Conservation (phyloP, 2,888 invertebrate genomes). For the Cosmia trapezina region DNA sequence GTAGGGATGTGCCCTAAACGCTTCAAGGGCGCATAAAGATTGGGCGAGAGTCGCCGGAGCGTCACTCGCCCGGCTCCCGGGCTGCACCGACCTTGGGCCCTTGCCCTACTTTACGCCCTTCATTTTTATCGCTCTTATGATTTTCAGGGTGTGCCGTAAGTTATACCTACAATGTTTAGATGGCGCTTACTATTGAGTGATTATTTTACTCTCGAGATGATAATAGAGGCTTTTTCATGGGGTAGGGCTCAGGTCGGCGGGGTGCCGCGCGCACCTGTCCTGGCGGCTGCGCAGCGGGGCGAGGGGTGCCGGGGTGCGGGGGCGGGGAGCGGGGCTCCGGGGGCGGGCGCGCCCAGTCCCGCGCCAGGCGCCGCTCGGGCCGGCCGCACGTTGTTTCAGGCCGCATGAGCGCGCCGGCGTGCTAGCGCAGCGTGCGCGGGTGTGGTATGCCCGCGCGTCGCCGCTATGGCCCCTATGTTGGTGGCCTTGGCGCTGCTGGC, state of each 20-base stretch:
- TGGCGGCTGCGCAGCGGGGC: conserved; percentile 73
- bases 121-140: conserved; percentile 58
- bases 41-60: conserved; percentile 66
- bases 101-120: conserved; percentile 73
- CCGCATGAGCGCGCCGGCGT: conserved; percentile 88
- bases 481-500: conserved; percentile 87
- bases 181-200: conserved; percentile 61
- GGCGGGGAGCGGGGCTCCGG: conserved; percentile 68
- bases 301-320: conserved; percentile 68
- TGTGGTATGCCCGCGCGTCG: conserved; percentile 90
- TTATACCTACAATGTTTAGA: conserved; percentile 42
- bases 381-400: conserved; percentile 80
- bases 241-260: conserved; percentile 73
- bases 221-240: conserved; percentile 69
- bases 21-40: conserved; percentile 77
- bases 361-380: conserved; percentile 87
- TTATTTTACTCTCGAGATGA: conserved; percentile 66
- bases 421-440: conserved; percentile 90
- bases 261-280: conserved; percentile 80
- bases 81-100: conserved; percentile 84
- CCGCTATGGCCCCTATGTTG: conserved; percentile 87
- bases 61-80: conserved; percentile 73
- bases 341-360: conserved; percentile 83
- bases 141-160: conserved; percentile 48
- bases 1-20: conserved; percentile 68